Base-by-base conservation (phyloP, 1,140 invertebrate species). In the Agrilus planipennis region DNA sequence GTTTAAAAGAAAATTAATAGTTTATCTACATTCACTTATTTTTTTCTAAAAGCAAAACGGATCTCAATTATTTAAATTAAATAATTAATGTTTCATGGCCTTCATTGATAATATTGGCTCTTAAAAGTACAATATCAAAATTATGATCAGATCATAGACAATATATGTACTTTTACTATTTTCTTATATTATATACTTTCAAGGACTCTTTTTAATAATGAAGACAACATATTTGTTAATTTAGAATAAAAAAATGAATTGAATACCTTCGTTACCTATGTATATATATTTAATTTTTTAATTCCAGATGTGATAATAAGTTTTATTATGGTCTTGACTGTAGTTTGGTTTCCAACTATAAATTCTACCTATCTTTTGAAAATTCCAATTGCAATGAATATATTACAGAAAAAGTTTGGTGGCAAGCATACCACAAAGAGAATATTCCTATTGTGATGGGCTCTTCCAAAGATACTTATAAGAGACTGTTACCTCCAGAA, bases 351-450 rank as follows among this genome's bases (percentile, higher is more conserved):
- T 49, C 66, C 2, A 34, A 63, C 0, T 86, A 84, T 55, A 69
- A 79, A 46, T 87, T 88, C 55, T 86, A 85, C 53, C 56, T 86
- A 19, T 69, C 81, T 0, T 78, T 86, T 42, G 84, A 87, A 62
- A 86, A 86, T 51, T 73, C 76, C 0, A 70, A 73, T 42, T 84
- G 80, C 42, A 57, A 61, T n/a, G 73, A 81, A 47, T 84, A 83
- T 47, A 53, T 83, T 16, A 82, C 78, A 0, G 79, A 84, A 50
- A 83, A 83, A 52, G 54, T 77, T 5, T 88, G 75, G 58, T 73
- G 74, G 65, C 68, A 79, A 39, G 72, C 70, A 0, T 79, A 71
- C 40, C 41, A 53, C 2, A 79, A 78, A 58, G 65, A 67, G 15
- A 67, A 80, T 0, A 72, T 86, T 11, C 82, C 84, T 0, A 64